Percentiles rank a stretch among this genome's conserved stretches.
Evolutionary conservation across 1,140 invertebrate genomes (phyloP).

Genomic region (Nephila pilipes): DNA sequence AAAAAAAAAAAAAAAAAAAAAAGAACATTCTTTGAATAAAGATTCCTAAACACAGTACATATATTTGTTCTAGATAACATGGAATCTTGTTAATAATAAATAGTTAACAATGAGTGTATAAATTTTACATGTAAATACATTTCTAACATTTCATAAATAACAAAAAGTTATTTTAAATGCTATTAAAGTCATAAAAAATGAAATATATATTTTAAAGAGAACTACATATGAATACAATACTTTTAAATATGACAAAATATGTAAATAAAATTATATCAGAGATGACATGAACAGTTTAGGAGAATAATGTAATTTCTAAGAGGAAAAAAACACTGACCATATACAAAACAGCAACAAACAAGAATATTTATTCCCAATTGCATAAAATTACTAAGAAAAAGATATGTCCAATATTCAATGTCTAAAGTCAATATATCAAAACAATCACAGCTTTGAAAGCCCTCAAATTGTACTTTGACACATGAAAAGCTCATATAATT

Average conservation of each 20-base stretch:
- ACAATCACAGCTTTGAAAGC: slow-evolving; percentile 72
- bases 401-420: slow-evolving; percentile 36
- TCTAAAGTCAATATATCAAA: slow-evolving; percentile 59
- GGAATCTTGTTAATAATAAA: too few species aligned
- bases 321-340: not conserved
- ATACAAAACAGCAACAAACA: not conserved
- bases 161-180: too few species aligned
- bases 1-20: too few species aligned
- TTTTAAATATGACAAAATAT: not conserved
- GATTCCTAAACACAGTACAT: too few species aligned
- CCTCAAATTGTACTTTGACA: slow-evolving; percentile 73
- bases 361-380: not conserved
- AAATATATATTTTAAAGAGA: not conserved
- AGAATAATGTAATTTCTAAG: not conserved
- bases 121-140: too few species aligned
- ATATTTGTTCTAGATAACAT: too few species aligned
- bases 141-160: too few species aligned
- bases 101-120: too few species aligned
- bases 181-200: not conserved
- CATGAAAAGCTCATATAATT: slow-evolving; percentile 44
- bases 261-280: not conserved
- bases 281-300: not conserved
- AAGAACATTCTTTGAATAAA: too few species aligned
- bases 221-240: not conserved
- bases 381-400: not conserved